Evolutionary conservation across 2,888 invertebrate genomes (phyloP).

Genomic region (Empis livida): DNA sequence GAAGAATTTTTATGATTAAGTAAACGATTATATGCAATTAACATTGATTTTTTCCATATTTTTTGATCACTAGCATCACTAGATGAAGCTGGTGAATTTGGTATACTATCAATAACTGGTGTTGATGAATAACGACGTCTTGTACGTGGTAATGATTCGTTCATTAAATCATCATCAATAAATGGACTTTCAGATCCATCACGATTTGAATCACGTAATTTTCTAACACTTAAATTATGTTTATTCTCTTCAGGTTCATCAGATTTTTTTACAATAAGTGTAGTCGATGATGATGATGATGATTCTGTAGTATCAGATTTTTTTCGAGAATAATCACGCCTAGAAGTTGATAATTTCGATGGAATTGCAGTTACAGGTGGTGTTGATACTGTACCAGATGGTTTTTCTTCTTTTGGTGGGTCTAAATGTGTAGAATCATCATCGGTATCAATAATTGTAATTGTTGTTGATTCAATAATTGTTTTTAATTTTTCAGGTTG

Average conservation of each 20-base stretch:
- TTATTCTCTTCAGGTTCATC: slow-evolving; percentile 1
- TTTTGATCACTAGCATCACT: slow-evolving; percentile 69
- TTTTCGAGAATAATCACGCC: slow-evolving; percentile 1
- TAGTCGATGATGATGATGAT: slow-evolving; percentile 11
- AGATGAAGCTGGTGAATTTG: slow-evolving; percentile 48
- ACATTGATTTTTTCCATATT: slow-evolving; percentile 81
- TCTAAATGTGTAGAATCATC: slow-evolving; percentile 12
- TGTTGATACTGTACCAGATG: background rate
- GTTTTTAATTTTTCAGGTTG: background rate
- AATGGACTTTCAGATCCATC: slow-evolving; percentile 43
- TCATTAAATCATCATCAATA: slow-evolving; percentile 40
- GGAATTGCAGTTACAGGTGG: background rate
- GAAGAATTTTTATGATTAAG: slow-evolving; percentile 79
- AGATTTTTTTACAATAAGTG: slow-evolving; percentile 5
- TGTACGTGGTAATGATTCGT: slow-evolving; percentile 20
- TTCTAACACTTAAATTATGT: slow-evolving; percentile 28
- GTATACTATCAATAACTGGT: slow-evolving; percentile 47
- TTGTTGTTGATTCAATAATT: background rate
- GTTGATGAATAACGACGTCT: slow-evolving; percentile 35
- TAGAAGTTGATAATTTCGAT: slow-evolving; percentile 2
- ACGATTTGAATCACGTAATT: slow-evolving; percentile 32
- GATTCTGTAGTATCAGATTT: slow-evolving; percentile 7
- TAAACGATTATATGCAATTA: slow-evolving; percentile 61
- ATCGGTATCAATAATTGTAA: slow-evolving; percentile 11
- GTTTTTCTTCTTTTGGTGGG: background rate